A percentile compares a stretch with the other conserved stretches of the same genome.
Evolutionary conservation across 2,888 invertebrate genomes (phyloP).

Genomic region (Trichogramma dendrolimi): DNA sequence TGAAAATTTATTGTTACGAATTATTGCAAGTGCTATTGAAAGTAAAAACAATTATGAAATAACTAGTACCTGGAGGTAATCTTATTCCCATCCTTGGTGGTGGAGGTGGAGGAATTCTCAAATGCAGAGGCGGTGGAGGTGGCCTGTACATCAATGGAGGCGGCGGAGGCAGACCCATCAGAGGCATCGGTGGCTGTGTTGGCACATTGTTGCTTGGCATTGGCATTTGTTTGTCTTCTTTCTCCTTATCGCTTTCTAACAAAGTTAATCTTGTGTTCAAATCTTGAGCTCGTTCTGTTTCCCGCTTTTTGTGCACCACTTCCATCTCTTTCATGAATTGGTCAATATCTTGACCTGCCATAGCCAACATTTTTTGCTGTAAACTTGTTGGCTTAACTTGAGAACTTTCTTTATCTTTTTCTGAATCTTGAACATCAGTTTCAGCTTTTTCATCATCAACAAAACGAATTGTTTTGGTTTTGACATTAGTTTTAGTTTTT

Average conservation of each 20-base stretch:
- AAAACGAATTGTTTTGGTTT: conserved; percentile 60
- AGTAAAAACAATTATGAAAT: neutral
- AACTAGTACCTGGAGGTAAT: conserved; percentile 53
- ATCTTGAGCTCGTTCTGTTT: conserved; percentile 63
- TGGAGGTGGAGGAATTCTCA: conserved; percentile 55
- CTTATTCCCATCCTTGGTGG: conserved; percentile 53
- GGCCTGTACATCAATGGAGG: conserved; percentile 59
- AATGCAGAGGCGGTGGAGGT: conserved; percentile 54
- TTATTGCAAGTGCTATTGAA: neutral
- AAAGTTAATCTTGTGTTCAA: conserved; percentile 56
- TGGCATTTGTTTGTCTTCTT: conserved; percentile 34
- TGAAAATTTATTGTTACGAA: conserved; percentile 27
- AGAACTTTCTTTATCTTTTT: conserved; percentile 47
- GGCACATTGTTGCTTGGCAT: conserved; percentile 32
- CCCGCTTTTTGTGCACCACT: conserved; percentile 74
- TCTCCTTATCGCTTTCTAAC: conserved; percentile 41
- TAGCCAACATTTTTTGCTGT: conserved; percentile 82
- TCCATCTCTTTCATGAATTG: conserved; percentile 92
- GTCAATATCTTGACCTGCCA: conserved; percentile 87
- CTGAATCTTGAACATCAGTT: conserved; percentile 47
- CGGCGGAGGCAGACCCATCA: conserved; percentile 57
- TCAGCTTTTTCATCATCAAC: conserved; percentile 55
- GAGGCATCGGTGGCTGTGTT: conserved; percentile 43
- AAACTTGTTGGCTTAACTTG: conserved; percentile 68
- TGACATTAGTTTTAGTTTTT: conserved; percentile 35